Base-by-base conservation (phyloP, 1,140 invertebrate species). In the Delia radicum region DNA sequence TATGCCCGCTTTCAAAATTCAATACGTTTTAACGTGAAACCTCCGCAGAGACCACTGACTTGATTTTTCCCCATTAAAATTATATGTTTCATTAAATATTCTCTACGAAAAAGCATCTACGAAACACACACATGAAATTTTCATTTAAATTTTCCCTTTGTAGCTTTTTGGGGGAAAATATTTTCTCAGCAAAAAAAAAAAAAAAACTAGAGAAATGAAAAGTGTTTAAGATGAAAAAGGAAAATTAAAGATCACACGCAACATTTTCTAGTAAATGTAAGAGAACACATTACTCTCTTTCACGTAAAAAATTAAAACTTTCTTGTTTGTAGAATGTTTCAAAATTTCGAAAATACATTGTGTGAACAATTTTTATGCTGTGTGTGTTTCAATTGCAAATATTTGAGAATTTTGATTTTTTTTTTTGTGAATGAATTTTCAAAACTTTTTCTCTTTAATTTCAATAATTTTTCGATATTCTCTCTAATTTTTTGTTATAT, bases 21-120 rank as follows among this genome's bases (percentile, higher is more conserved):
- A 79, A 80, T 79, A 84, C 83, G 83, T 85, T 85, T 82, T 80
- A 82, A 85, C 82, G 83, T 85, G 82, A 85, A 85, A 85, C 83
- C 83, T 85, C 83, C 83, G 83, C 82, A 84, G 83, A 85, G 83
- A 85, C 81, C 83, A 85, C 83, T 85, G 82, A 85, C 76, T 42
- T 55, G 75, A 76, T 76, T 76, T 76, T 74, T 24, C 67, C 29
- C 46, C 42, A 46, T 76, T 69, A 28, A 61, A 76, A 73, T 72
- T 37, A 33, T 27, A 63, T 76, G 71, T 72, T 62, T 26, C 42
- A 61, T 71, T 29, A 31, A 73, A 73, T 13, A 48, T 10, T 10
- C 12, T 13, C 10, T 3, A 74, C 27, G 18, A 29, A 65, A 75
- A 74, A 75, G 42, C 24, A 24, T 27, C 37, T 33, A 69, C 65